A percentile compares a stretch with the other conserved stretches of the same genome.
These are phyloP conservation scores for Drosophila repleta DNA, from an alignment of 1,140 invertebrate species.

Conservation along the genomic window DNA sequence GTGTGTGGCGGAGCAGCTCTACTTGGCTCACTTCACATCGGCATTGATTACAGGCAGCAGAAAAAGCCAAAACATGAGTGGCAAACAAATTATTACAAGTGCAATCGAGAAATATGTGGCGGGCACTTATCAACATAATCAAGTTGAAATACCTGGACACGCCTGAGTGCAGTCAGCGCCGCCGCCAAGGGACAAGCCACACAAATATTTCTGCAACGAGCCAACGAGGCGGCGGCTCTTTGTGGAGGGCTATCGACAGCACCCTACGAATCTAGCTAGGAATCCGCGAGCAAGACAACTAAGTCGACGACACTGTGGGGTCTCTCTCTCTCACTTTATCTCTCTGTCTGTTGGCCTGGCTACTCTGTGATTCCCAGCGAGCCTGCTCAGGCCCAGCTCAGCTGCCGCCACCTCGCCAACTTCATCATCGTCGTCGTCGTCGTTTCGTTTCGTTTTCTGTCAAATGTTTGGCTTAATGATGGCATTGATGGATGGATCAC, in stretches of 20 bases:
- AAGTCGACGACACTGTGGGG: constrained; percentile 58
- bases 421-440: constrained; percentile 18
- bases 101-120: constrained; percentile 77
- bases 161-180: constrained; percentile 62
- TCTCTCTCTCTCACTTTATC: constrained; percentile 26
- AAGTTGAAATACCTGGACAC: constrained; percentile 81
- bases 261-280: constrained; percentile 54
- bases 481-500: constrained; percentile 82
- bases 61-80: constrained; percentile 58
- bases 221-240: constrained; percentile 46
- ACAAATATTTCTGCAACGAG: constrained; percentile 47
- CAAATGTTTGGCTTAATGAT: constrained; percentile 81
- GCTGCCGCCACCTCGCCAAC: constrained; percentile 27
- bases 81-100: constrained; percentile 82
- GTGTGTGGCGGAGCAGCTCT: no score
- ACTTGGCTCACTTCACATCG: constrained; percentile 45
- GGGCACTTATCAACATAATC: constrained; percentile 79
- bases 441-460: constrained; percentile 65
- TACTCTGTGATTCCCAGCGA: not conserved
- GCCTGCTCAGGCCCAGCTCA: constrained; percentile 12
- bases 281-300: constrained; percentile 36
- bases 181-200: constrained; percentile 13
- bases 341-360: constrained; percentile 19
- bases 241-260: constrained; percentile 61
- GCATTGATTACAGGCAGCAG: constrained; percentile 68